Evolutionary conservation across 2,888 invertebrate species (phyloP).

Genomic region (Hofmannophila pseudospretella): DNA sequence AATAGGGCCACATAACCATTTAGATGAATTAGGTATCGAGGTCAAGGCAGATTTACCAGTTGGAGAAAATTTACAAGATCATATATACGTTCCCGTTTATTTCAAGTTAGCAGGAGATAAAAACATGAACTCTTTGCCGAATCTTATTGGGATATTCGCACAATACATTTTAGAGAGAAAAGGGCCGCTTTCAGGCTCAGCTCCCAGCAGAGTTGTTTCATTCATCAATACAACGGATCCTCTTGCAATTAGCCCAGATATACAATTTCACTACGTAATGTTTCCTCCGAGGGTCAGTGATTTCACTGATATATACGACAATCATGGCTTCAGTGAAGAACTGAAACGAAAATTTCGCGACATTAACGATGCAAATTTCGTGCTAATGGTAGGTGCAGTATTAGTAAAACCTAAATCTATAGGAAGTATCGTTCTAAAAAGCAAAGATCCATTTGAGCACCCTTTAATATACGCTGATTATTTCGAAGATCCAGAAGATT

Average conservation of each 20-base stretch:
- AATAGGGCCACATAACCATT: constrained; percentile 63
- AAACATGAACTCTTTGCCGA: constrained; percentile 28
- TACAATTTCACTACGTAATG: constrained; percentile 45
- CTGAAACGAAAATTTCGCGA: constrained; percentile 29
- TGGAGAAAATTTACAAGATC: constrained; percentile 74
- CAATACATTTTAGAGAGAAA: constrained; percentile 60
- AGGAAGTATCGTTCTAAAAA: constrained; percentile 81
- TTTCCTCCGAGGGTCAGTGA: constrained; percentile 10
- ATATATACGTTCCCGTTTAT: constrained; percentile 53
- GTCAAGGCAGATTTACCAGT: constrained; percentile 65
- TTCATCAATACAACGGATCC: constrained; percentile 49
- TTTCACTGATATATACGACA: constrained; percentile 34
- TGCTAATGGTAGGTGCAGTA: constrained; percentile 72
- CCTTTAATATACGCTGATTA: constrained; percentile 82
- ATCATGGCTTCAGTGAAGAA: constrained; percentile 38
- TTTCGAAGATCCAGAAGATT: constrained; percentile 74
- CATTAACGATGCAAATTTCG: constrained; percentile 36
- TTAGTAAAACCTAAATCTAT: constrained; percentile 82
- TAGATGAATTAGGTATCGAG: constrained; percentile 48
- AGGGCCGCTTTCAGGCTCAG: constrained; percentile 65
- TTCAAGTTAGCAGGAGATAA: constrained; percentile 41
- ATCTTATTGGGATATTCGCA: constrained; percentile 40
- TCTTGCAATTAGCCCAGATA: constrained; percentile 39
- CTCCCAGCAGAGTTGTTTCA: constrained; percentile 44
- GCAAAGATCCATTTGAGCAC: constrained; percentile 80